Base-by-base conservation (phyloP, 2,888 invertebrate species). In the Neelides folsomi region DNA sequence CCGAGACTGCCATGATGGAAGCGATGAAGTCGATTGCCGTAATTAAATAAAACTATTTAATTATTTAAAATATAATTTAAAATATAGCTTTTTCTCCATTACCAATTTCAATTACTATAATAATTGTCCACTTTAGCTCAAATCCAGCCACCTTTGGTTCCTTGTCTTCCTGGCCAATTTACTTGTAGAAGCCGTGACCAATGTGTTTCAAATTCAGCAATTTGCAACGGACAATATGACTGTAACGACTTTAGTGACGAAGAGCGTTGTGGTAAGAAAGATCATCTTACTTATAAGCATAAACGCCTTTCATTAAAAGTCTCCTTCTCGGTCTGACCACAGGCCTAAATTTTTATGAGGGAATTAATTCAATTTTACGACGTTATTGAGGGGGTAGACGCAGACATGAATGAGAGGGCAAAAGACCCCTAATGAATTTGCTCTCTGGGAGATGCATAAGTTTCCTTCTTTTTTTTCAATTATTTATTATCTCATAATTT, bases 1-100 rank as follows among this genome's bases (percentile, higher is more conserved):
- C 3, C 27, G 27, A 27, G 27, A 27, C 27, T 27, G 27, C 27
- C 3, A 3, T 27, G 73, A 77, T 65, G 73, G 75, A 36, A 78
- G 77, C 53, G 78, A 78, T 68, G 79, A 78, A 71, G 67, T 69
- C 62, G 68, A 71, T 70, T 77, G 77, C 71, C 69, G 10, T 15
- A 20, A 16, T 41, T 3, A 35, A 15, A 49, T n/a, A 16, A 15
- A 2, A 43, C 15, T 35, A 47, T 13, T 19, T 47, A 36, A 36
- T n/a, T n/a, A n/a, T 37, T 27, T 36, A 35, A 47, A 47, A 13
- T 36, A 36, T 40, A 42, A 16, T 12, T 42, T 12, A 42, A 42
- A 15, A 7, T 19, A 43, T 40, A 13, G 41, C 15, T n/a, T 9
- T 40, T 36, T 36, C 9, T 36, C 9, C 9, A 12, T 36, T 36